Evolutionary conservation across 2,797 vertebrate genomes (phyloP), one percentile per base, ranked within the genome.

Genomic region (Pseudomugil tenellus): DNA sequence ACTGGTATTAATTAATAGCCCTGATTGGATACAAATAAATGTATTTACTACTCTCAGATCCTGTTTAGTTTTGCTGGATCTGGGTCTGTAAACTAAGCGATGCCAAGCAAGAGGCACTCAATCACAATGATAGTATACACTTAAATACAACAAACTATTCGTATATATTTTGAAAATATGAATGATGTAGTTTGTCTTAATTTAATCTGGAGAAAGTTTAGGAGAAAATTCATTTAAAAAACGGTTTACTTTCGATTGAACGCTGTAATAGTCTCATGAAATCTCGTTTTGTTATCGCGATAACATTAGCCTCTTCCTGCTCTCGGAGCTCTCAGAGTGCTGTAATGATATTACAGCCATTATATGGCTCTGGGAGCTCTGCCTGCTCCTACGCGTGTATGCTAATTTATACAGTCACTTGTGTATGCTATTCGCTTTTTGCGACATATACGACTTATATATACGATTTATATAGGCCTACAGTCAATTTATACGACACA

Each of bases 211-310:
- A 16, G 14, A 19, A 19, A 5, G 23, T 13, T 51, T 26, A 51
- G 25, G 6, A 51, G 13, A 51, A 48, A 49, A n/a, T n/a, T n/a
- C n/a, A n/a, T n/a, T n/a, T n/a, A n/a, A 14, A 26, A 25, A 14
- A 13, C 3, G 1, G 14, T 28, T 26, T 19, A 16, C 26, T 51
- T 53, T 53, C 26, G 19, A 16, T 9, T 19, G 26, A 53, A 28
- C 14, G 5, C 3, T 12, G 10, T 43, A 9, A 8, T 29, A 29
- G 29, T 29, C 3, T 52, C 23, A 52, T 9, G 67, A 23, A 11
- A 26, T 69, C 41, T 65, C 66, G 3, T 21, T 12, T 32, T 43
- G n/a, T 31, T 83, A 76, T 87, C 85, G 83, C 83, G 85, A 75
- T 59, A 82, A 0, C 0, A 49, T 6, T 29, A 29, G 6, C 29